Evolutionary conservation across 2,113 vertebrate species (phyloP).

Genomic region (Albula goreensis): DNA sequence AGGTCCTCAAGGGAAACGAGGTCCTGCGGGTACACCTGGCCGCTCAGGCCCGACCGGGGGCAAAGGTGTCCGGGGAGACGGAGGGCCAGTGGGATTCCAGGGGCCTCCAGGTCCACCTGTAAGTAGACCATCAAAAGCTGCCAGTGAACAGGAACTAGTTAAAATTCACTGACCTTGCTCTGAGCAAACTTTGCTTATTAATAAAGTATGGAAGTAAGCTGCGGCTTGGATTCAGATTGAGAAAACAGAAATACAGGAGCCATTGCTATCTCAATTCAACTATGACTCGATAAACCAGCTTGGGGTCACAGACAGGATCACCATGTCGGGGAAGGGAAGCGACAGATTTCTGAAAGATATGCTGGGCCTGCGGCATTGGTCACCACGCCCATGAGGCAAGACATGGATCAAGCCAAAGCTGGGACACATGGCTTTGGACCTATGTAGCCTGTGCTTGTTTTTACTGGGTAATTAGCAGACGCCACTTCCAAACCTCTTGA

Average conservation of each 20-base stretch:
- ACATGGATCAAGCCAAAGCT: background rate
- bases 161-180: constrained; percentile 1
- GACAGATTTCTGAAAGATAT: background rate
- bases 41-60: constrained; percentile 58
- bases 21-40: constrained; percentile 63
- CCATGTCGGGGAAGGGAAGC: background rate
- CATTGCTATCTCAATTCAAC: background rate
- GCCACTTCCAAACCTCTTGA: constrained; percentile 20
- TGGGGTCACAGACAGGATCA: background rate
- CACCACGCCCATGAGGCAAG: background rate
- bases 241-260: background rate
- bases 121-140: constrained; percentile 37
- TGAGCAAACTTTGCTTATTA: constrained; percentile 10
- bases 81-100: constrained; percentile 62
- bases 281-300: background rate
- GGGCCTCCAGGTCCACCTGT: constrained; percentile 66
- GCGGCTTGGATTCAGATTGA: background rate
- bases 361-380: background rate
- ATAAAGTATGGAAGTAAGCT: constrained; percentile 3
- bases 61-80: constrained; percentile 66
- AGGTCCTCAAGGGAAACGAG: constrained; percentile 64
- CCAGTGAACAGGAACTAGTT: background rate
- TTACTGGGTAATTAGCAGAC: background rate
- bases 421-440: background rate
- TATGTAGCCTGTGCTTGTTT: constrained; percentile 12